Evolutionary conservation across 2,113 vertebrate genomes (phyloP).

Genomic region (Zootoca vivipara): DNA sequence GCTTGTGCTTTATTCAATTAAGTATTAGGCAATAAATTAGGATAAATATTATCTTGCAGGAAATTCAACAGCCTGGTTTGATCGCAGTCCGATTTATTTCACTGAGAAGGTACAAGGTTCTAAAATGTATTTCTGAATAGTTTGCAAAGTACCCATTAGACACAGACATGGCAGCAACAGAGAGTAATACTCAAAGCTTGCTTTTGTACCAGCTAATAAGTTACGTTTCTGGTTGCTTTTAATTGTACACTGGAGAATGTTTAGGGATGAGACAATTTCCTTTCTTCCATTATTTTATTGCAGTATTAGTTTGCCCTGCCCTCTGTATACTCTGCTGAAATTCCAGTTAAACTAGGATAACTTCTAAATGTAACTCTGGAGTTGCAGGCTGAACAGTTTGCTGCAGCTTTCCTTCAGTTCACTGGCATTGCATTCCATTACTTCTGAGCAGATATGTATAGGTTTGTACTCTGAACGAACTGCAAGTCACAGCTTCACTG

Average conservation of each 20-base stretch:
- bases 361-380: neutral
- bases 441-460: no score
- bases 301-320: neutral
- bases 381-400: neutral
- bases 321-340: neutral
- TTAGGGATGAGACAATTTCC: neutral
- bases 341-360: neutral
- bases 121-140: neutral
- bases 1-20: slow-evolving; percentile 37
- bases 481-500: neutral
- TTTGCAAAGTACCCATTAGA: slow-evolving; percentile 11
- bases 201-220: neutral
- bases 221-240: neutral
- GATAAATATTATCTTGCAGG: slow-evolving; percentile 22
- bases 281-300: neutral
- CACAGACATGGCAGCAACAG: neutral
- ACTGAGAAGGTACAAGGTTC: neutral
- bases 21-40: slow-evolving; percentile 55
- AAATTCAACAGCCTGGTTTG: slow-evolving; percentile 36
- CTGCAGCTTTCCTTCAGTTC: neutral
- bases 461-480: no score
- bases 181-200: neutral
- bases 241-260: neutral
- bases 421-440: no score
- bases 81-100: slow-evolving; percentile 32